A percentile compares a stretch with the other conserved stretches of the same genome.
These are phyloP conservation scores for Trematomus loennbergii DNA, from an alignment of 2,113 vertebrate genomes.

Conservation along the genomic window DNA sequence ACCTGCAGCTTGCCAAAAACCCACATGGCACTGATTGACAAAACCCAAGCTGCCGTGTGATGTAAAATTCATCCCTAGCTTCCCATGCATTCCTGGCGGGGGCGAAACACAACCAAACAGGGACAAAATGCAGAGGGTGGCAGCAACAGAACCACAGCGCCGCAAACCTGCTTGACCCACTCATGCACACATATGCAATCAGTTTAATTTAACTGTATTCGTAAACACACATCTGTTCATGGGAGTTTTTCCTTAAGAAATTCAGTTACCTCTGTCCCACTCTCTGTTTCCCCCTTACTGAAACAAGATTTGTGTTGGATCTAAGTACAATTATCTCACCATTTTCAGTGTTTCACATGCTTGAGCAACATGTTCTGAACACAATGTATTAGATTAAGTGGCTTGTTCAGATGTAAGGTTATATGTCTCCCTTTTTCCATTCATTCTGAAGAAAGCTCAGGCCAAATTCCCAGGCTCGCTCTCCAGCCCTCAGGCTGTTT, in stretches of 20 bases:
- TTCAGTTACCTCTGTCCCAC: too few species aligned
- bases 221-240: conserved; percentile 18
- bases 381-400: conserved; percentile 37
- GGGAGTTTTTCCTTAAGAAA: not conserved
- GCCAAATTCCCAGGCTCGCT: conserved; percentile 45
- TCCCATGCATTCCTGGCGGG: not conserved
- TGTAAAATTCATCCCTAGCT: not conserved
- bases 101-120: not conserved
- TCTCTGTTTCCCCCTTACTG: too few species aligned
- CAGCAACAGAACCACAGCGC: conserved; percentile 3
- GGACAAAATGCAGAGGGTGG: conserved; percentile 19
- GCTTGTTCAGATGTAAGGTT: conserved; percentile 31
- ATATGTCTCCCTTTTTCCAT: conserved; percentile 42
- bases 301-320: conserved; percentile 52
- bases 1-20: conserved; percentile 34
- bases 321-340: conserved; percentile 41
- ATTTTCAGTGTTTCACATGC: conserved; percentile 31
- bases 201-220: conserved; percentile 6
- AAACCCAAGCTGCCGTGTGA: conserved; percentile 23
- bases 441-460: conserved; percentile 23
- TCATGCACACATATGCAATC: conserved; percentile 10
- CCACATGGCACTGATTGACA: conserved; percentile 25
- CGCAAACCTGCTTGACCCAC: conserved; percentile 4
- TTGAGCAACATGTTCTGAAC: conserved; percentile 4
- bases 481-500: conserved; percentile 43